These are phyloP conservation scores for Manis javanica DNA, from an alignment of 2,797 vertebrate species.

Conservation along the genomic window DNA sequence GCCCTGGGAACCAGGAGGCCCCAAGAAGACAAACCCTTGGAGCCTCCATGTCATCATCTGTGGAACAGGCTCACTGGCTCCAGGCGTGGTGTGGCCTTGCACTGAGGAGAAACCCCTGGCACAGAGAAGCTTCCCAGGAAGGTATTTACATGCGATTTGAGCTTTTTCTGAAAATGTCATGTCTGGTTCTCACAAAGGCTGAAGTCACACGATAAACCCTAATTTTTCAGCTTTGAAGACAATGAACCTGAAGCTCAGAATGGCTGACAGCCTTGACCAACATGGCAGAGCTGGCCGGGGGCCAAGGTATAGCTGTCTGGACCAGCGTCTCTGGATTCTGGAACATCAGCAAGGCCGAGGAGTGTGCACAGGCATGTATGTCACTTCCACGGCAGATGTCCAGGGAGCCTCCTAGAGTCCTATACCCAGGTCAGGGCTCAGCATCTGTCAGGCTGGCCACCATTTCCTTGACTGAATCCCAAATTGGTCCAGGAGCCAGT, in stretches of 20 bases:
- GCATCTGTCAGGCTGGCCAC: not conserved
- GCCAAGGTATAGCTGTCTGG: not conserved
- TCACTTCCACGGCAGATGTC: not conserved
- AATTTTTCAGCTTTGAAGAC: not conserved
- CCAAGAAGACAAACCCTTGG: not conserved
- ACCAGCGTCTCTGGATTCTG: not conserved
- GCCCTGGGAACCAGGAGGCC: not conserved
- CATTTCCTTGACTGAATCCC: not conserved
- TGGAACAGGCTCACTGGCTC: rapidly evolving
- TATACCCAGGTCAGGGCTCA: not conserved
- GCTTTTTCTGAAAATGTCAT: not conserved
- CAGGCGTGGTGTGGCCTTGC: not conserved
- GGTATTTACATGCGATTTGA: not conserved
- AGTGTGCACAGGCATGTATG: not conserved
- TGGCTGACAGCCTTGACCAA: not conserved
- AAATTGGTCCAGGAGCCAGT: not conserved
- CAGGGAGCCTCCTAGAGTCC: not conserved
- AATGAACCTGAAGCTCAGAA: not conserved
- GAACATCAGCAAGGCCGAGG: not conserved
- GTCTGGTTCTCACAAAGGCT: not conserved
- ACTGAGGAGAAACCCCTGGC: not conserved
- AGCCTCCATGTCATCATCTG: not conserved
- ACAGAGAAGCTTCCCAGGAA: not conserved
- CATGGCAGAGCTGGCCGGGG: not conserved
- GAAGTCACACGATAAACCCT: not conserved